Evolutionary conservation across 2,888 invertebrate genomes (phyloP).

Genomic region (Hoplodrina ambigua): DNA sequence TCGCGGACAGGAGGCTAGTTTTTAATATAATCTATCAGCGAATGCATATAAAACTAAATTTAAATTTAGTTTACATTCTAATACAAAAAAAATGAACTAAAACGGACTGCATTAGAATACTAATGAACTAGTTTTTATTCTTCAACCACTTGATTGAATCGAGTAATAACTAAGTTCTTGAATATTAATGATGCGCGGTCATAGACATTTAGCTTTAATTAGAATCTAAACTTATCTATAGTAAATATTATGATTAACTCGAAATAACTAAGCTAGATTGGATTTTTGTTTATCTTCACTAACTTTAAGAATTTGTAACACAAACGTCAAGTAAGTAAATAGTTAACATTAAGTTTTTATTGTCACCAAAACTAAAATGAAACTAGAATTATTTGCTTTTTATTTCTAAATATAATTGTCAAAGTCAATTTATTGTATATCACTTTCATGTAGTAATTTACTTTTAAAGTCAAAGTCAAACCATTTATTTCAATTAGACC

Average conservation of each 20-base stretch:
- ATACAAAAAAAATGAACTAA: background rate
- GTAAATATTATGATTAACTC: constrained; percentile 4
- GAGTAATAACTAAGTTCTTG: background rate
- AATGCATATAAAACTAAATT: too few species aligned
- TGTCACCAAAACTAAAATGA: background rate
- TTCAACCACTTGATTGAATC: too few species aligned
- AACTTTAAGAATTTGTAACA: background rate
- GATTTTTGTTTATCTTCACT: background rate
- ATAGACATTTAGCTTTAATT: background rate
- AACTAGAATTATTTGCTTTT: too few species aligned
- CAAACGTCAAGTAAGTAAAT: background rate
- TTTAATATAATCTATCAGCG: too few species aligned
- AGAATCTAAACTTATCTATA: constrained; percentile 1
- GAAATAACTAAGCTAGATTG: background rate
- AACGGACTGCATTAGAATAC: background rate
- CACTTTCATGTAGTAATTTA: too few species aligned
- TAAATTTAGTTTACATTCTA: too few species aligned
- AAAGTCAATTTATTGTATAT: too few species aligned
- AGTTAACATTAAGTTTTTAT: background rate
- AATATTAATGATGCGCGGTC: background rate
- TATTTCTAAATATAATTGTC: too few species aligned
- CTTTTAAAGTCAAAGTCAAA: too few species aligned
- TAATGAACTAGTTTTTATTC: too few species aligned
- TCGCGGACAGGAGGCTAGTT: too few species aligned
- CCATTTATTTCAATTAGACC: too few species aligned